Base-by-base conservation (phyloP, 2,797 vertebrate genomes). In the Hephaestus fuliginosus region DNA sequence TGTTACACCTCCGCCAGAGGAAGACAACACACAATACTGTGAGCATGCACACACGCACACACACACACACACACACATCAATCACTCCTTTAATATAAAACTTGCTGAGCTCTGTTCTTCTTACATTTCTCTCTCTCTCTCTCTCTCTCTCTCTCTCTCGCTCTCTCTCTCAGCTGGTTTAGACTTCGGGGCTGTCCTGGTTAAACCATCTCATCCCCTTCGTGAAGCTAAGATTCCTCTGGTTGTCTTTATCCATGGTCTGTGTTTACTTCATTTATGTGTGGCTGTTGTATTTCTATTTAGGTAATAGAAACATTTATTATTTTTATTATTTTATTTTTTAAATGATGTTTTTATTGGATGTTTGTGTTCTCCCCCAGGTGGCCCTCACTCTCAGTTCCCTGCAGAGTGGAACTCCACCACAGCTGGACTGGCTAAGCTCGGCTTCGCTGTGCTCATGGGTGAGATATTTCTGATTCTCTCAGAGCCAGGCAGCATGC, bases 371-470 rank as follows among this genome's bases (percentile, higher is more conserved):
- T 52, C 66, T 57, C 25, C 8, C 15, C 18, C 82, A 97, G 97
- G 97, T 70, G 97, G 97, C 0, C 97, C 97, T 14, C 96, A 97
- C 5, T 91, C 96, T 0, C 93, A 97, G 87, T 97, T 94, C 0
- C 88, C 95, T 18, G 96, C 96, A 22, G 94, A 96, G 80, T 98
- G 97, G 97, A 96, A 92, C 67, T 76, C 88, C 0, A 94, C 89
- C 61, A 93, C 95, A 74, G 95, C 96, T 0, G 93, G 93, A 0
- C 88, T 97, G 86, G 95, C 93, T 82, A 87, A 58, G 74, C 81
- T 97, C 8, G 96, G 97, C 74, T 96, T 96, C 0, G 95, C 96
- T 0, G 91, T 97, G 65, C 95, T 97, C 12, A 92, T 97, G 91
- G 96, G 96, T 97, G 70, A 94, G 93, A 91, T 5, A 1, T 0